Evolutionary conservation across 2,888 invertebrate species (phyloP), one percentile per base, ranked within the genome.

Genomic region (Kuschelorhynchus macadamiae): DNA sequence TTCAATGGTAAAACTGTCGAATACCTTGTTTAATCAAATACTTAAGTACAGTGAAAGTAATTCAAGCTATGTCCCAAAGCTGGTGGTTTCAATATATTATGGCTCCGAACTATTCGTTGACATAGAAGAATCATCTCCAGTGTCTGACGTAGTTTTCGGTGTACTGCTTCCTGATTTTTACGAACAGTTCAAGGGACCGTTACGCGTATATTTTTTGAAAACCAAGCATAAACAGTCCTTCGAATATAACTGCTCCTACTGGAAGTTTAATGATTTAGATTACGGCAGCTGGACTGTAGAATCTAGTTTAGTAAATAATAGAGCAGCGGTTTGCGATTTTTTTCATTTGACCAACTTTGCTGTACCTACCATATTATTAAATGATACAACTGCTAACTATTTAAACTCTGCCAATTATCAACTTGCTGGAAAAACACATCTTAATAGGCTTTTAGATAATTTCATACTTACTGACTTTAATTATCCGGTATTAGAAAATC

Each of bases 191-290:
- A 8, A 42, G 25, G 63, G 67, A 21, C 70, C 70, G 14, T 16
- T 71, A 16, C 20, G 21, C 5, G 21, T 71, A 14, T 39, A 52
- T 16, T 71, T 66, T 41, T 20, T 5, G 1, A 66, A 20, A 16
- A 25, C 57, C 4, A 30, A 11, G 4, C 18, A 21, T 32, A 30
- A 11, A 7, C 18, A 21, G 18, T 25, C 41, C n/a, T 3, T 46
- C n/a, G 30, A 64, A 2, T 56, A 61, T 12, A 72, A 71, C 30
- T 74, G 74, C 52, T 73, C 74, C 1, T 71, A 61, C 41, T 74
- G 74, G 74, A 59, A 69, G 46, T 74, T 69, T 55, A 25, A 60
- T 32, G 25, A 33, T 3, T 14, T 4, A 1, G 17, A n/a, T 30
- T 21, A 7, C 14, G 64, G 67, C 5, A 12, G 20, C n/a, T 71